Evolutionary conservation across 2,888 invertebrate species (phyloP), one percentile per base, ranked within the genome.

Genomic region (Myathropa florea): DNA sequence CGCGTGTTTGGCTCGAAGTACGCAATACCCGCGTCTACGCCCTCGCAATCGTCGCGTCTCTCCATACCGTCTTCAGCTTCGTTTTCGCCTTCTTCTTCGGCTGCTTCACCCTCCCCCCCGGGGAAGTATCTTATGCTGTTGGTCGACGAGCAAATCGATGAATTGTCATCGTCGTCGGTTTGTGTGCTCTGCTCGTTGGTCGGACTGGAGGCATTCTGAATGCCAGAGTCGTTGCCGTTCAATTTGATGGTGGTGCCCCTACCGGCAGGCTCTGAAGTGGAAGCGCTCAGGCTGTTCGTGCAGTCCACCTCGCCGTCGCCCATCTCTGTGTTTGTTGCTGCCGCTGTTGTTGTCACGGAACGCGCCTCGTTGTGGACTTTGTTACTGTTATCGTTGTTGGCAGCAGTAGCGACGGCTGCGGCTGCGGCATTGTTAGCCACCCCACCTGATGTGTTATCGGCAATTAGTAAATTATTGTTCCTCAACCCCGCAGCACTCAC

Each of bases 101-200:
- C 60, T 30, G 71, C 59, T 7, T 70, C 78, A 1, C 33, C 72
- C 21, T 77, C 72, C 21, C 21, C 76, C 3, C 33, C 75, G 30
- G 67, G 72, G 26, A 79, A 46, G 57, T 79, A 78, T 36, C 67
- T 46, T 59, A 87, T 72, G 55, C 83, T 83, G 46, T 76, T 46
- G 18, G 72, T 64, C 60, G 83, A 83, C 7, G 83, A 87, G 33
- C 87, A 83, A 72, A 79, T 68, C 72, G 87, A 87, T 68, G 79
- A 78, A 60, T 80, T 87, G 12, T 87, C 87, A 71, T 82, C 86
- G 59, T 83, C 83, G 36, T 90, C 90, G 28, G 90, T 90, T 82
- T 90, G 89, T 4, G 91, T 90, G 26, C 72, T 77, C 59, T 80
- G 83, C 64, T 87, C 83, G 61, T 21, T 83, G 28, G 72, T 83